Percentiles rank a stretch among this genome's conserved stretches.
phyloP scores from a whole-genome alignment of 2,888 invertebrate genomes.

The Coelinius sp. region DNA sequence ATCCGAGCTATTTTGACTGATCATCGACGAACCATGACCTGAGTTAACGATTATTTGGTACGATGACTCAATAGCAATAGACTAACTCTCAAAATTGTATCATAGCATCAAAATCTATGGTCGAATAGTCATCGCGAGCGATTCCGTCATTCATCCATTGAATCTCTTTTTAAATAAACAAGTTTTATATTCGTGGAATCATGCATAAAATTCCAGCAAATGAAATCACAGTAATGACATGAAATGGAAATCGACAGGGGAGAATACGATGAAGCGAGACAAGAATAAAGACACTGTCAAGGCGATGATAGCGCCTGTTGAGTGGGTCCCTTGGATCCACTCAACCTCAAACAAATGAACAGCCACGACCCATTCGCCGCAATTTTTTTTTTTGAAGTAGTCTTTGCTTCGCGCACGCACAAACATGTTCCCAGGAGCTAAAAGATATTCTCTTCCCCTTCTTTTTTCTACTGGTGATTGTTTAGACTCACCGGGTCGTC shows the following conservation, averaged over 20 bases:
- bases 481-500: conserved; percentile 59
- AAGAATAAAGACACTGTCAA: conserved; percentile 24
- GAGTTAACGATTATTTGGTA: no score
- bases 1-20: no score
- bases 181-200: not conserved
- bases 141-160: no score
- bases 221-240: not conserved
- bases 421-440: conserved; percentile 58
- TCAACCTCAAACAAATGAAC: conserved; percentile 15
- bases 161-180: not conserved
- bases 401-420: conserved; percentile 48
- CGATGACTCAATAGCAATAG: no score
- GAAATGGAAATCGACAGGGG: not conserved
- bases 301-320: conserved; percentile 24
- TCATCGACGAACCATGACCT: no score
- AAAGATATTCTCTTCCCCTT: conserved; percentile 46
- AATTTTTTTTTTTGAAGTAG: not conserved
- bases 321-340: conserved; percentile 24
- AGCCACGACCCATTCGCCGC: conserved; percentile 9
- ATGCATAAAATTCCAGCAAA: not conserved
- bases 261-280: not conserved
- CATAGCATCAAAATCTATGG: no score
- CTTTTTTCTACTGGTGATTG: conserved; percentile 57
- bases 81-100: no score
- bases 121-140: no score